phyloP scores from a whole-genome alignment of 2,888 invertebrate species.

The Dryobota labecula region DNA sequence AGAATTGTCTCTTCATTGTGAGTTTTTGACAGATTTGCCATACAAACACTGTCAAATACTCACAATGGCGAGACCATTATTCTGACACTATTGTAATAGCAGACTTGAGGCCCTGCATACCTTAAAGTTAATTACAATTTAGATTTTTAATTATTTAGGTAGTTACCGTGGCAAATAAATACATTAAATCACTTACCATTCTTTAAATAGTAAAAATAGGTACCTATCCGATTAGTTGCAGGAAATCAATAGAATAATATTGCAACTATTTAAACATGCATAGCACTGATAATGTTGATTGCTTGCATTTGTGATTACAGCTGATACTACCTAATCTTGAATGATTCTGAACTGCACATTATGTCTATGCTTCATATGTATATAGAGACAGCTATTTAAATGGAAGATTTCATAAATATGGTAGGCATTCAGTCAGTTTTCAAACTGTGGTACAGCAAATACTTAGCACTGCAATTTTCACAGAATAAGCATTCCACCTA shows the following conservation, averaged over 20 bases:
- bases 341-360: constrained; percentile 19
- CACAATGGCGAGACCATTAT: no score
- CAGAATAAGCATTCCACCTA: background rate
- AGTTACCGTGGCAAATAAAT: background rate
- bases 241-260: constrained; percentile 25
- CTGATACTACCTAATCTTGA: constrained; percentile 50
- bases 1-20: no score
- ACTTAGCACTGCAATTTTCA: background rate
- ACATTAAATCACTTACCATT: background rate
- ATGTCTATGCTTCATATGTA: background rate
- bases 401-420: constrained; percentile 24
- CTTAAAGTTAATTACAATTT: background rate
- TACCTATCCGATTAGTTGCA: background rate
- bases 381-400: background rate
- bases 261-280: constrained; percentile 30
- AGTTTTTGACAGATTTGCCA: no score
- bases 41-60: no score
- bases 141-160: background rate
- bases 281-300: constrained; percentile 38
- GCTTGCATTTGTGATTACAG: constrained; percentile 51
- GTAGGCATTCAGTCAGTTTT: background rate
- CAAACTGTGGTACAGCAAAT: background rate
- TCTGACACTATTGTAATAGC: no score
- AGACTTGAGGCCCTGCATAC: no score
- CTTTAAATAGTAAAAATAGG: background rate